Conservation (phyloP, 2,797 vertebrate species). For the Manis pentadactyla region DNA sequence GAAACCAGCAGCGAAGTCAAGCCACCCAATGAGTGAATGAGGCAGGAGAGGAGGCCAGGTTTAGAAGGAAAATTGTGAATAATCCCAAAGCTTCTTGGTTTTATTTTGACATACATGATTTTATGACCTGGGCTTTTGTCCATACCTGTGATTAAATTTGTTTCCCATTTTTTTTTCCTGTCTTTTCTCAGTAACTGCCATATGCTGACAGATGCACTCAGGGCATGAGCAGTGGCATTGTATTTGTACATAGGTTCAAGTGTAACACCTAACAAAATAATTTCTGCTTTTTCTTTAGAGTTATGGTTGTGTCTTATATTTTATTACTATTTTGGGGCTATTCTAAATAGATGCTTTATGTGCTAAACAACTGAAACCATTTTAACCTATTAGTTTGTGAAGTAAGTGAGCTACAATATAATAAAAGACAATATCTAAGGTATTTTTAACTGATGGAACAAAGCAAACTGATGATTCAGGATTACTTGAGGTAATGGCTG, state of each 20-base stretch:
- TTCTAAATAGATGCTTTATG: conserved; percentile 73
- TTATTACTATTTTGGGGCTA: conserved; percentile 64
- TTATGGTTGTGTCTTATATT: conserved; percentile 70
- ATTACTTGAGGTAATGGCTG: conserved; percentile 68
- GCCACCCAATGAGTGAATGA: conserved; percentile 90
- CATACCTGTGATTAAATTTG: conserved; percentile 40
- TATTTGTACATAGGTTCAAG: conserved; percentile 74
- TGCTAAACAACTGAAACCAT: conserved; percentile 74
- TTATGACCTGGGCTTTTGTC: conserved; percentile 76
- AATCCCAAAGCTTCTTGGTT: conserved; percentile 80
- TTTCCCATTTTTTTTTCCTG: conserved; percentile 60
- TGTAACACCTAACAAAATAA: conserved; percentile 66
- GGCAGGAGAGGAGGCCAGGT: conserved; percentile 68
- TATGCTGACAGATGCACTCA: conserved; percentile 62
- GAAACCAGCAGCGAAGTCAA: conserved; percentile 93
- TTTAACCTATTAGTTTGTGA: conserved; percentile 73
- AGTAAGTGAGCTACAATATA: conserved; percentile 70
- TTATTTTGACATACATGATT: conserved; percentile 81
- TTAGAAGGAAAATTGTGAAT: conserved; percentile 62
- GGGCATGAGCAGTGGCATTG: conserved; percentile 66
- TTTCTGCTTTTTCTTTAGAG: conserved; percentile 72
- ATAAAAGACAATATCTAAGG: conserved; percentile 67
- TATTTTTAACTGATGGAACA: conserved; percentile 71
- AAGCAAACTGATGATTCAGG: conserved; percentile 63
- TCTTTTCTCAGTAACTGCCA: conserved; percentile 76